Evolutionary conservation across 1,140 invertebrate genomes (phyloP), one percentile per base, ranked within the genome.

Genomic region (Calliopsis andreniformis): DNA sequence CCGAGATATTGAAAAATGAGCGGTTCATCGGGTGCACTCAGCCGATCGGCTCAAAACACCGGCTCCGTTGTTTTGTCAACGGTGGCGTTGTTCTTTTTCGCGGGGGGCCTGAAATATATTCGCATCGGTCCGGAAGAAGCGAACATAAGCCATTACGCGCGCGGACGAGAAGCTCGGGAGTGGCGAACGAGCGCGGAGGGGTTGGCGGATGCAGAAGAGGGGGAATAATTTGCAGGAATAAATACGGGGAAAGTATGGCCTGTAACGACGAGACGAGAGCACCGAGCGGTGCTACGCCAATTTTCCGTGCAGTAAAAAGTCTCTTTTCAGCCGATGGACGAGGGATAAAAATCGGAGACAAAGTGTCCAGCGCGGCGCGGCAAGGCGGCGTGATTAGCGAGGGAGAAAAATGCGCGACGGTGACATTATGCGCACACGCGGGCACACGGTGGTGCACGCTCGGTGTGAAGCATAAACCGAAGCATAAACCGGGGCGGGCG

Each of bases 401-500:
- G 64, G 66, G 63, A 70, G 35, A 77, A 77, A 80, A 85, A 84
- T 67, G 63, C 62, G 42, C 18, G 20, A 16, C 28, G 55, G 32
- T 14, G 55, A 69, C 80, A 79, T 84, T 85, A 81, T 81, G 82
- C 83, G 61, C 69, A 58, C 62, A 68, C 64, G 55, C 55, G 35
- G 30, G 18, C 28, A 8, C 58, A 30, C 25, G 23, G 42, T 43
- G 35, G 56, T 77, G 88, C 88, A 75, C 88, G 84, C 82, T 86
- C 85, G 89, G 89, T 90, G 89, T 87, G 87, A 90, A 89, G 83
- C 89, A 90, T 91, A 91, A 91, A 91, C 86, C 87, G 84, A 84
- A 78, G 82, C 85, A 89, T 89, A 90, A 89, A 90, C 84, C 86
- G 83, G n/a, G 75, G 67, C 79, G 79, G 78, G 84, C 76, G 85